Evolutionary conservation across 2,888 invertebrate genomes (phyloP), one percentile per base, ranked within the genome.

Genomic region (Chrysomela aeneicollis): DNA sequence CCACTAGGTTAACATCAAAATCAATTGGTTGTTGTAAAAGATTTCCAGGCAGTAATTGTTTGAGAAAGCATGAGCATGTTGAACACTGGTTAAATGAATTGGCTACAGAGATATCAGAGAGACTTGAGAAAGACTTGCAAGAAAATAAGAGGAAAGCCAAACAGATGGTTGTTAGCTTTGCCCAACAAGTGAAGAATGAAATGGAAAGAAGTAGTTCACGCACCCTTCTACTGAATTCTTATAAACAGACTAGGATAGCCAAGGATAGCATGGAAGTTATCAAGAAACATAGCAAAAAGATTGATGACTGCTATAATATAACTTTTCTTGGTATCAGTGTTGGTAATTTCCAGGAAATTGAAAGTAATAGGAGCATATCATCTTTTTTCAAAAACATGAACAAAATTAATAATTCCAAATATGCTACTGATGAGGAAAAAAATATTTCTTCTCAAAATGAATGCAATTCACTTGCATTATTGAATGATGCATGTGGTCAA

Each of bases 1-100:
- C 88, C 64, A 88, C 91, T 0, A 88, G 95, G 70, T 89, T 95
- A 67, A 87, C 95, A 61, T 88, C 95, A 0, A 97, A 97, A 82
- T 97, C 97, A 59, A 95, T 98, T 73, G 98, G 97, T 0, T 97
- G 97, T 77, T 94, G 95, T 79, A 98, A 98, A 83, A 94, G 94
- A 77, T 97, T 98, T 81, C 89, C 90, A 1, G 98, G 96, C 0
- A 89, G 88, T 76, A 87, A 88, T 71, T 90, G 92, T 9, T 87
- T 97, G 4, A 82, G 83, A 0, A 89, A 88, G 17, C 79, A 88
- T 35, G 87, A 90, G 26, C 87, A 88, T 63, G 85, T 94, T 18
- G 85, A 86, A 57, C 90, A 92, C 78, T 97, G 97, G 97, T 83
- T 95, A 0, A 84, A 84, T 51, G 93, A 94, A 76, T 83, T 98